Evolutionary conservation across 2,113 vertebrate species (phyloP), one percentile per base, ranked within the genome.

Genomic region (Silurus asotus): DNA sequence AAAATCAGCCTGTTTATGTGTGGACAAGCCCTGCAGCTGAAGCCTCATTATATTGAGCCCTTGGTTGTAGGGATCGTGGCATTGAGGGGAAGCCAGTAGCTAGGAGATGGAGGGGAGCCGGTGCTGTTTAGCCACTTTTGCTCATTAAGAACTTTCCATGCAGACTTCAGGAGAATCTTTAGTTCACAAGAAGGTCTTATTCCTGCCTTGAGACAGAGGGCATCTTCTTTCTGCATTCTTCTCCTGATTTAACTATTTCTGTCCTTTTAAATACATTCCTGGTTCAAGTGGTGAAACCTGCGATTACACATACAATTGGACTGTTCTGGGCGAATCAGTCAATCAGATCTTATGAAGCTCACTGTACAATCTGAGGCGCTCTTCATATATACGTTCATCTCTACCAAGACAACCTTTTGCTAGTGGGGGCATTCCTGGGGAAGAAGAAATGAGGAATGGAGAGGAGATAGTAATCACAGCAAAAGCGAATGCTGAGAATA

Each of bases 131-230:
- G 84, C 70, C 45, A 67, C 67, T 64, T 75, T 49, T 82, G 84
- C 83, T 87, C 85, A 89, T 91, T 91, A 89, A 88, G 85, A 83
- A 55, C 81, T 67, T 88, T 87, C 79, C 76, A 70, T 62, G 72
- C 51, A 78, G 55, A 82, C 78, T 83, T 25, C 37, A 74, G 82
- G 77, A 89, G 49, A 80, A 59, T 58, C 78, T 81, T 48, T 4
- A 64, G 65, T 83, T 88, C 65, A 84, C 88, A 49, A 28, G 85
- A 10, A 76, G 70, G 19, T 28, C 25, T 48, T 37, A 37, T 37
- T 37, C 37, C 37, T 37, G 37, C 37, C 37, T 37, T 49, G n/a
- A 88, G 53, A 51, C 79, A 78, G 79, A 37, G 17, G 72, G 4
- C 84, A 70, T 78, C 61, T 84, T 70, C 45, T 53, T 81, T 75